Evolutionary conservation across 2,888 invertebrate species (phyloP).

Genomic region (Chouioia cunea): DNA sequence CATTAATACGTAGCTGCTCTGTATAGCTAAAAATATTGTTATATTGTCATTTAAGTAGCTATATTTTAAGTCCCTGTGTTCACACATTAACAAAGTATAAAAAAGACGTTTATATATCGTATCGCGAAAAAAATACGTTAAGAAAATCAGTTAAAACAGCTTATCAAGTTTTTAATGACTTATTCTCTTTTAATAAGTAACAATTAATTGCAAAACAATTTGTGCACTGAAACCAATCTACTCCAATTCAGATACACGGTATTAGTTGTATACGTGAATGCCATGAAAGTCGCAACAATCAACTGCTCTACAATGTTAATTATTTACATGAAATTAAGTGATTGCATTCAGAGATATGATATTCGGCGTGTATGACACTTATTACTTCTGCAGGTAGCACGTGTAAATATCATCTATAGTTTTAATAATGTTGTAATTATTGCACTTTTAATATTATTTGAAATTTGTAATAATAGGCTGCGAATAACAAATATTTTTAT

Average conservation of each 20-base stretch:
- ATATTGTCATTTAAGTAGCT: slow-evolving; percentile 34
- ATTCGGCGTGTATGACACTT: too few relatives aligned
- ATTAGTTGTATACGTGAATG: slow-evolving; percentile 23
- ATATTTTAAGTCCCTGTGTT: slow-evolving; percentile 23
- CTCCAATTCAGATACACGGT: slow-evolving; percentile 35
- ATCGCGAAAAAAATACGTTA: slow-evolving; percentile 2
- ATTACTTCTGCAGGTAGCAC: too few relatives aligned
- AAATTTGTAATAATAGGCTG: too few relatives aligned
- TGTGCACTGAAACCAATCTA: slow-evolving; percentile 35
- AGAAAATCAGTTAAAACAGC: neutral
- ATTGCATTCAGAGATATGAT: too few relatives aligned
- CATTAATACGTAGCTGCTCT: too few relatives aligned
- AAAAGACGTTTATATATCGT: neutral
- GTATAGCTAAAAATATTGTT: neutral
- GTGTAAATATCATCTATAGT: too few relatives aligned
- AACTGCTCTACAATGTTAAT: too few relatives aligned
- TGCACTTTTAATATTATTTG: too few relatives aligned
- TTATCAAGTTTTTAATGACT: slow-evolving; percentile 17
- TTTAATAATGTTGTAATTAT: too few relatives aligned
- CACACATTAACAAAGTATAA: neutral
- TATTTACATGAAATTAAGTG: too few relatives aligned
- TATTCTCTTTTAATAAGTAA: slow-evolving; percentile 15
- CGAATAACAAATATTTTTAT: too few relatives aligned
- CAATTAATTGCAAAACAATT: slow-evolving; percentile 6
- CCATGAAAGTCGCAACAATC: neutral